Conservation (phyloP, 2,888 invertebrate species). For the Mesorhabditis belari region DNA sequence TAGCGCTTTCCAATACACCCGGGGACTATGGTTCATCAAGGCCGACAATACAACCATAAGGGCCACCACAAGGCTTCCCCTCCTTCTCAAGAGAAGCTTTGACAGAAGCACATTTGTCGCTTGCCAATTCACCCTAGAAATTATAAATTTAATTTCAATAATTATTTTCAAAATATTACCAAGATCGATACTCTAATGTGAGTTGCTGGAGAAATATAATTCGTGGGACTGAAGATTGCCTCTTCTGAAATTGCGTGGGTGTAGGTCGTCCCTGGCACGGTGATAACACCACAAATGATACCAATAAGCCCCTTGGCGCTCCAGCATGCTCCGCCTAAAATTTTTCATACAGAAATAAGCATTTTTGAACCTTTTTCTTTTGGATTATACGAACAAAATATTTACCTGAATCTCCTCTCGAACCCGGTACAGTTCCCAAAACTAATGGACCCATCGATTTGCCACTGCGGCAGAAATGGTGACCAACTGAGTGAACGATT, state of each 20-base stretch:
- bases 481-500: slow-evolving; percentile 10
- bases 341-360: slow-evolving; percentile 24
- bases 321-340: slow-evolving; percentile 24
- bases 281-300: slow-evolving; percentile 20
- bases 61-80: no score
- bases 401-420: slow-evolving; percentile 26
- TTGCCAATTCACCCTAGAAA: no score
- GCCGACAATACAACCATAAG: no score
- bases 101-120: no score
- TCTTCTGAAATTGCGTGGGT: slow-evolving; percentile 24
- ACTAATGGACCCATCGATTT: slow-evolving; percentile 17
- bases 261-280: slow-evolving; percentile 20
- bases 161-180: no score
- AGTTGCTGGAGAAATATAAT: slow-evolving; percentile 21
- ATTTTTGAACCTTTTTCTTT: no score
- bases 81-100: no score
- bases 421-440: slow-evolving; percentile 18
- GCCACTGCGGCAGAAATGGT: slow-evolving; percentile 11
- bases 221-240: slow-evolving; percentile 17
- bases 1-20: no score
- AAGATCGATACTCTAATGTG: no score
- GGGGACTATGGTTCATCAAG: no score
- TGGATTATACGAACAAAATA: slow-evolving; percentile 18
- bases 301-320: slow-evolving; percentile 18
- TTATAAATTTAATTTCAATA: no score